Base-by-base conservation (phyloP, 1,140 invertebrate species). In the Eriocheir sinensis region DNA sequence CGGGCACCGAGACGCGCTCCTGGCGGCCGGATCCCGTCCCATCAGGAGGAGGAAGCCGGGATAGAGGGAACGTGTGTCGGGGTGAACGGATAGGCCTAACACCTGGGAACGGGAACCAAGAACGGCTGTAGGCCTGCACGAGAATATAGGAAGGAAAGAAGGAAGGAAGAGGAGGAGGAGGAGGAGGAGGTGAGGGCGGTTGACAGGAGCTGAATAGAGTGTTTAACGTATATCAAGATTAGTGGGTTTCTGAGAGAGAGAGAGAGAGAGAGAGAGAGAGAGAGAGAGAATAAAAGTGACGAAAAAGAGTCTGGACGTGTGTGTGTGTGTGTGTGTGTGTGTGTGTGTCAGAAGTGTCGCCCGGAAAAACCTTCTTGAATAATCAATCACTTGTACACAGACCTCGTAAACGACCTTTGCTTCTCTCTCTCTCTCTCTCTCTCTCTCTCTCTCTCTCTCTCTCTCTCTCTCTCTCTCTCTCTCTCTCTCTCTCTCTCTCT, bases 311-410 rank as follows among this genome's bases (percentile, higher is more conserved):
- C 9, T 72, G 60, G 27, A n/a, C n/a, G 60, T 72, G 60, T 72
- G 60, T 72, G 60, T 72, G 60, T 72, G 60, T 72, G 60, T 72
- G 60, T 72, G 60, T 72, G 60, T 72, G 60, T 72, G 60, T 72
- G 60, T 72, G 60, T 72, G 60, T 72, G 60, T 72, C 21, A n/a
- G 60, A 6, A 2, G 60, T 12, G 12, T 72, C 8, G 60, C 0
- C n/a, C 6, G 60, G 60, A n/a, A 72, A 72, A n/a, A n/a, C 21
- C 27, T 72, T 72, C 60, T n/a, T n/a, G n/a, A 72, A 72, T 72
- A 72, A 72, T 72, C 60, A n/a, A n/a, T 72, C 27, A 1, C 60
- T 17, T 53, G 48, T 53, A 53, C 60, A n/a, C 60, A 72, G 48
- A 72, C 60, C n/a, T 72, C 0, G 60, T 72, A 72, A 72, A 72